Evolutionary conservation across 2,888 invertebrate genomes (phyloP), one percentile per base, ranked within the genome.

Genomic region (Caenorhabditis wallacei): DNA sequence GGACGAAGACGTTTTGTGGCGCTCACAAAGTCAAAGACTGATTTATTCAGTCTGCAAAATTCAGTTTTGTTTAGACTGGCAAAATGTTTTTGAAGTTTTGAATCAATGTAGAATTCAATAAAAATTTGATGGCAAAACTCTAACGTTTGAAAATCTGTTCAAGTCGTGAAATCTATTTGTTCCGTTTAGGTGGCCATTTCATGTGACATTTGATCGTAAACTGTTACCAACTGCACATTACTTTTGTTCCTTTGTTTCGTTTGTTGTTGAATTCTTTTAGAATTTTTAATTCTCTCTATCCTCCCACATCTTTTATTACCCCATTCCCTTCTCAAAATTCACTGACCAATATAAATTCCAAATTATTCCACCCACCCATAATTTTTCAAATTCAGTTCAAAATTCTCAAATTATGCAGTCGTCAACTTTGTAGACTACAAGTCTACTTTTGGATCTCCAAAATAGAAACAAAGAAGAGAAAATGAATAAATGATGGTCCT

Each of bases 401-500:
- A 10, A 8, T 16, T 40, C 11, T 40, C 16, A 30, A 30, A 30
- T 5, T 30, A 5, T 30, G 30, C 30, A 30, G 30, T 8, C 30
- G 30, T 35, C 37, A 35, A 11, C 57, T 37, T 11, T 8, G 22
- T 54, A 16, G 26, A 16, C 26, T 54, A 54, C 16, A 24, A n/a
- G 35, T 57, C 57, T 37, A 18, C 57, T 57, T 57, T 35, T 35
- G 18, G 57, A 37, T 18, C 11, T 22, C 35, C 35, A 20, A 57
- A 35, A 18, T 1, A 37, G 30, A 30, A 35, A 57, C 57, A 57
- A 57, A 57, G 18, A 35, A 35, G 8, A 43, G 61, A 22, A 43
- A 61, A 61, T 61, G 43, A 61, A 61, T 61, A 61, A 61, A 61
- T 61, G 16, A 61, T 61, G 24, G 22, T 43, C 61, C 40, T 61